Conservation (phyloP, 2,888 invertebrate species). For the Biston stratarius region DNA sequence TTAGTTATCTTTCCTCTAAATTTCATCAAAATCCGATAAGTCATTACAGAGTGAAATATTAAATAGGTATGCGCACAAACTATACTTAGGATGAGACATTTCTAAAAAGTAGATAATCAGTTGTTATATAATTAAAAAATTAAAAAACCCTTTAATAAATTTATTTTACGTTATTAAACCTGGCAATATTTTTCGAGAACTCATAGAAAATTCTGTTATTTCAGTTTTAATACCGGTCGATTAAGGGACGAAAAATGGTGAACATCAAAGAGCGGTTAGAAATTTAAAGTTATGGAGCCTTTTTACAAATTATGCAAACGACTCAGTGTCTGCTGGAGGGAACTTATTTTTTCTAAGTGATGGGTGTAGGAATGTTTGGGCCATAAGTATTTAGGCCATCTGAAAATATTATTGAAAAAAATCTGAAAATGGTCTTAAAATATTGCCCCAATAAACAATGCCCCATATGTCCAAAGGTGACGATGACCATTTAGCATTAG, state of each 20-base stretch:
- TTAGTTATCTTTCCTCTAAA: too few relatives aligned
- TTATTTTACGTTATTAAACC: too few relatives aligned
- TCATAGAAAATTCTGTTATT: conserved; percentile 41
- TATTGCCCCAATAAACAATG: too few relatives aligned
- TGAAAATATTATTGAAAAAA: background rate
- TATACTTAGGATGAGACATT: too few relatives aligned
- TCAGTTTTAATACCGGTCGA: conserved; percentile 13
- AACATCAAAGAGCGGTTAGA: conserved; percentile 40
- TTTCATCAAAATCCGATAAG: too few relatives aligned
- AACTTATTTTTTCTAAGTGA: conserved; percentile 12
- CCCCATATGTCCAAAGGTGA: too few relatives aligned
- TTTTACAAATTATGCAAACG: conserved; percentile 64
- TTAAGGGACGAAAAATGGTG: conserved; percentile 57
- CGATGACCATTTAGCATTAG: too few relatives aligned
- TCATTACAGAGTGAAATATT: too few relatives aligned
- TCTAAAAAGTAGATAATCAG: too few relatives aligned
- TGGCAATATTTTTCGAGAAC: conserved; percentile 39
- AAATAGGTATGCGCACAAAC: too few relatives aligned
- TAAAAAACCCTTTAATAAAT: too few relatives aligned
- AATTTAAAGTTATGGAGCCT: conserved; percentile 54
- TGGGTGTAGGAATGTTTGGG: background rate
- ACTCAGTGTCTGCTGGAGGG: conserved; percentile 13
- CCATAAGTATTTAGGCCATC: background rate
- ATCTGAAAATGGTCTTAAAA: background rate
- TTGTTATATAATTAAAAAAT: too few relatives aligned